A percentile compares a stretch with the other conserved stretches of the same genome.
Conservation (phyloP, 2,797 vertebrate genomes). For the Centropyge bicolor region DNA sequence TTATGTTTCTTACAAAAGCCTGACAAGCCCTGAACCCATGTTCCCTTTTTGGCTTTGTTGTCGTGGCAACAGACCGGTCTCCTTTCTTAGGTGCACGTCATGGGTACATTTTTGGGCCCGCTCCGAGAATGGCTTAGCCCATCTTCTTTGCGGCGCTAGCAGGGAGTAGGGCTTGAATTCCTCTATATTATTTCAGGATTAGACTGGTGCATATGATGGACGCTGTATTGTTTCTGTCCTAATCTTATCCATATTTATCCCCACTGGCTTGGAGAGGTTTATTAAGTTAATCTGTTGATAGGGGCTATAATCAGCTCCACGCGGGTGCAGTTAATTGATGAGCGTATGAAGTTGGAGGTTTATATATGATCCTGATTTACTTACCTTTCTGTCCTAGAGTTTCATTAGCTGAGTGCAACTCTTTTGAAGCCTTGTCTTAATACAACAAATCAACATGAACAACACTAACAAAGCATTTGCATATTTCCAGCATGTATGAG, state of each 20-base stretch:
- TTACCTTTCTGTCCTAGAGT: conserved; percentile 5
- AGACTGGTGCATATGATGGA: conserved; percentile 49
- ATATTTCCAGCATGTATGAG: conserved; percentile 9
- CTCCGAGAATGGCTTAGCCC: conserved; percentile 53
- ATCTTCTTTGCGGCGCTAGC: conserved; percentile 45
- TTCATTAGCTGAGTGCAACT: not conserved
- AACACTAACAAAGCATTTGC: not conserved
- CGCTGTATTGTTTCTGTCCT: conserved; percentile 60
- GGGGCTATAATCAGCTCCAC: conserved; percentile 31
- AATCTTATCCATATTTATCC: conserved; percentile 66
- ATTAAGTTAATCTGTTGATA: conserved; percentile 58
- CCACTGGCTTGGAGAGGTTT: conserved; percentile 39
- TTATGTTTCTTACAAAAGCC: conserved; percentile 78
- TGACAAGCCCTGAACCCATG: conserved; percentile 68
- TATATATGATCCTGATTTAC: not conserved
- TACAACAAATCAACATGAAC: not conserved
- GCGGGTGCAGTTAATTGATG: conserved; percentile 20
- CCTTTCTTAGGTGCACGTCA: conserved; percentile 45
- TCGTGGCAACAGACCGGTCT: conserved; percentile 57
- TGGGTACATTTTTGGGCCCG: conserved; percentile 50
- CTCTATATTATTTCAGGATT: conserved; percentile 74
- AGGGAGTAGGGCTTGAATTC: conserved; percentile 44
- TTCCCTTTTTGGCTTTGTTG: conserved; percentile 69
- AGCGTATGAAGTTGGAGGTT: conserved; percentile 19
- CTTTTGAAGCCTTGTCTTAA: not conserved